Percentiles rank a stretch among this genome's conserved stretches.
These are phyloP conservation scores for Caenorhabditis zanzibari DNA, from an alignment of 2,888 invertebrate species.

Conservation along the genomic window DNA sequence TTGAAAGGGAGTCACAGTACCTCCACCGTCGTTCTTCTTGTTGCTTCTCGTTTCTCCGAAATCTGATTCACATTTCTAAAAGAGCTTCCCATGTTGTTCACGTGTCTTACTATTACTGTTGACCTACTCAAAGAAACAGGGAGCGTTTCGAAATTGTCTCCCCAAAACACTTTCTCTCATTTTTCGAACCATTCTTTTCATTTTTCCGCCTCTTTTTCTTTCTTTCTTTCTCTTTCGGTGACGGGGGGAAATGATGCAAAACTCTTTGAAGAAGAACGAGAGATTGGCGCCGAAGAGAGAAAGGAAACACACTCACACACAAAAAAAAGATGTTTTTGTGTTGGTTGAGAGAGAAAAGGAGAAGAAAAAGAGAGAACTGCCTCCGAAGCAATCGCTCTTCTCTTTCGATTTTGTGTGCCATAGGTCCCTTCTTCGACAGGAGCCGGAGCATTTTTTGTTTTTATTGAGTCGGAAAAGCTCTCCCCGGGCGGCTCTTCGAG, in stretches of 20 bases:
- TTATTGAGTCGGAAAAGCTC: no score
- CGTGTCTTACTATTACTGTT: slow-evolving; percentile 15
- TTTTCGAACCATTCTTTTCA: neutral
- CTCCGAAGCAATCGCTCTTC: neutral
- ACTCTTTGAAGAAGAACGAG: slow-evolving; percentile 31
- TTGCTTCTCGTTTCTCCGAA: neutral
- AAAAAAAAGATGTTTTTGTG: slow-evolving; percentile 40
- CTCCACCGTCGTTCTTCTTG: neutral
- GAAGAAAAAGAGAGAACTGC: neutral
- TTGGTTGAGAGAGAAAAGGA: slow-evolving; percentile 8
- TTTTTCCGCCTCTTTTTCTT: neutral
- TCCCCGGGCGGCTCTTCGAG: no score
- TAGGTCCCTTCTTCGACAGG: neutral
- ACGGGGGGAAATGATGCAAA: slow-evolving; percentile 44
- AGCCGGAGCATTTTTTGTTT: no score
- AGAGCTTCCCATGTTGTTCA: no score
- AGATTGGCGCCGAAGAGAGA: neutral
- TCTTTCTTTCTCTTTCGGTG: neutral
- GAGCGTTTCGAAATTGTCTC: neutral
- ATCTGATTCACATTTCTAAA: no score
- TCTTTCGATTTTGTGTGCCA: neutral
- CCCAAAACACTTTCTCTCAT: slow-evolving; percentile 8
- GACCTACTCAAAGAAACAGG: slow-evolving; percentile 21
- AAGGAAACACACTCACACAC: slow-evolving; percentile 9
- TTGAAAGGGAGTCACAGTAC: neutral